Evolutionary conservation across 2,888 invertebrate species (phyloP), one percentile per base, ranked within the genome.

Genomic region (Lithophane semibrunnea): DNA sequence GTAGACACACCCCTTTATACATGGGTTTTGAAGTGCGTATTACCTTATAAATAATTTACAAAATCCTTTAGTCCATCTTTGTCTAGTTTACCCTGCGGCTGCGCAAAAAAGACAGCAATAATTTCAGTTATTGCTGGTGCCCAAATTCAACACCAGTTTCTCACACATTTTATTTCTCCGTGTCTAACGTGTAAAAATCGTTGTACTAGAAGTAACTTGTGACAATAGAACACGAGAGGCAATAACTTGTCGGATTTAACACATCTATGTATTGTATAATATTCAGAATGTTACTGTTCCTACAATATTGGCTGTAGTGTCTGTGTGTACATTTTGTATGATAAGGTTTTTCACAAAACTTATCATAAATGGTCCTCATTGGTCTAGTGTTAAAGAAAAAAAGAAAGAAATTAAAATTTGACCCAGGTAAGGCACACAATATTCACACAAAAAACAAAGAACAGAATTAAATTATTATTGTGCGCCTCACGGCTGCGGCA

Each of bases 191-290:
- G 37, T 78, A 61, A 47, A 66, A 47, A 24, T 60, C 37, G 3
- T 37, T n/a, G 47, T 29, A 29, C 42, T 80, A 21, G 29, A 64
- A 73, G 9, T 52, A 24, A 67, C 42, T 42, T 63, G n/a, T 74
- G 66, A 74, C 81, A 74, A 67, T 74, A 29, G n/a, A 66, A 56
- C 42, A 49, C 24, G 66, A 47, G 21, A 2, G 24, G 13, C 29
- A 61, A 61, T 81, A 60, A 81, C 1, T 29, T 67, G 49, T 56
- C 5, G 18, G 61, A 81, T 74, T 80, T 61, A 66, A 64, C 24
- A 60, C 47, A 72, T 73, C 42, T 52, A 52, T 56, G 42, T 79
- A 52, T 70, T 77, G 21, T 42, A 12, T 24, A 2, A 44, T 16
- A 13, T 54, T 37, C 0, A 18, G 12, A 37, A 63, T 54, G 2